Base-by-base conservation (phyloP, 2,888 invertebrate species). In the Luperina nickerlii region DNA sequence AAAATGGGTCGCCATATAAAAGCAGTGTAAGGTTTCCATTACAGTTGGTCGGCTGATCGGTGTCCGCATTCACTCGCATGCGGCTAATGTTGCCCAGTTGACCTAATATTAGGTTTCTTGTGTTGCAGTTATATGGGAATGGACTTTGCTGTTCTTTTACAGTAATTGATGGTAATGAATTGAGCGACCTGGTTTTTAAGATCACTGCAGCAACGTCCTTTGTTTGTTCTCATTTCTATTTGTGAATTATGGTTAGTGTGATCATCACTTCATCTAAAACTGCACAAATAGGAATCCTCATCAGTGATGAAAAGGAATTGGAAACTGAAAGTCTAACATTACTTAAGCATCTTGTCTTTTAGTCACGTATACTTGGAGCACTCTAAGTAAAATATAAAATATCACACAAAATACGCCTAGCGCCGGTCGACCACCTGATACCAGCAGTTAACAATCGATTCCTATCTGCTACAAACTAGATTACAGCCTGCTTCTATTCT, bases 1-100 rank as follows among this genome's bases (percentile, higher is more conserved):
- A 74, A 87, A 84, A 87, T 87, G 27, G 87, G 87, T 84, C 87
- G 69, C 65, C 62, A 42, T 73, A 87, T 85, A 87, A 80, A 80
- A 85, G 73, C 67, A 67, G 75, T 89, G 70, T 87, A 89, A 83
- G 90, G 90, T 87, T 89, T 90, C 84, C 62, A 76, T 84, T 79
- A 82, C 80, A 78, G 74, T 74, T 67, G 76, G 76, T 76, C 76
- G 78, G 48, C 57, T 69, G 79, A 75, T 69, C 75, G 67, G 77
- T 82, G 74, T 72, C 73, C 78, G 76, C 82, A 65, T 27, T 63
- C 42, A 66, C 71, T 79, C 66, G 80, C 72, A 77, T 81, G 84
- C 74, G 79, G 82, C 73, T 82, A 76, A 81, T 73, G 82, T 75
- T 78, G 78, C 63, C 18, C 68, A 70, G 68, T 66, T 87, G 82